Evolutionary conservation across 2,797 vertebrate genomes (phyloP).

Genomic region (Notolepis coatsorum): DNA sequence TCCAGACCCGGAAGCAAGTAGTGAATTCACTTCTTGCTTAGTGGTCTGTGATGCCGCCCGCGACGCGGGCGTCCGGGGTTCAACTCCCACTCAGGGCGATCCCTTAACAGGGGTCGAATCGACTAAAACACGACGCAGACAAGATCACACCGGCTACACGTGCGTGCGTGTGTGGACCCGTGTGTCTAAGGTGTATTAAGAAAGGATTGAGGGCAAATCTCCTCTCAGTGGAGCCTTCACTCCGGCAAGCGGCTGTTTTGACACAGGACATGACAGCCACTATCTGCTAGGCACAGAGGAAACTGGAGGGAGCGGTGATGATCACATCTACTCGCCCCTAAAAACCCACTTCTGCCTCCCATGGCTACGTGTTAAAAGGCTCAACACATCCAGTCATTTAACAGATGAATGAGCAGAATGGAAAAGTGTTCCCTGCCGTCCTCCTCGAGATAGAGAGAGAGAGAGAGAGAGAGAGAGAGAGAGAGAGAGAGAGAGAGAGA

Average conservation of each 20-base stretch:
- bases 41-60: too few species aligned
- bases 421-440: slow-evolving; percentile 38
- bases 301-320: slow-evolving; percentile 15
- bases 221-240: not conserved
- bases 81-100: too few species aligned
- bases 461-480: slow-evolving; percentile 34
- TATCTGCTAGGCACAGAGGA: slow-evolving; percentile 42
- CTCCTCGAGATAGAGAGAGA: slow-evolving; percentile 16
- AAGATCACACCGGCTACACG: too few species aligned
- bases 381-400: slow-evolving; percentile 59
- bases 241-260: slow-evolving; percentile 28
- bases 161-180: not conserved
- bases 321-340: too few species aligned
- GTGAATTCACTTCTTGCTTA: too few species aligned
- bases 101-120: too few species aligned
- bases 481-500: slow-evolving; percentile 33
- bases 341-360: not conserved
- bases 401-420: slow-evolving; percentile 48
- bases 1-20: too few species aligned
- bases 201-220: not conserved
- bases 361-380: slow-evolving; percentile 47
- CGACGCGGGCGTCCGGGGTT: too few species aligned
- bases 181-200: not conserved
- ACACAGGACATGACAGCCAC: slow-evolving; percentile 45
- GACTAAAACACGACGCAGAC: too few species aligned